These are phyloP conservation scores for Epizoanthus rinbou DNA, from an alignment of 92 coral and sea anemone species.

Conservation along the genomic window DNA sequence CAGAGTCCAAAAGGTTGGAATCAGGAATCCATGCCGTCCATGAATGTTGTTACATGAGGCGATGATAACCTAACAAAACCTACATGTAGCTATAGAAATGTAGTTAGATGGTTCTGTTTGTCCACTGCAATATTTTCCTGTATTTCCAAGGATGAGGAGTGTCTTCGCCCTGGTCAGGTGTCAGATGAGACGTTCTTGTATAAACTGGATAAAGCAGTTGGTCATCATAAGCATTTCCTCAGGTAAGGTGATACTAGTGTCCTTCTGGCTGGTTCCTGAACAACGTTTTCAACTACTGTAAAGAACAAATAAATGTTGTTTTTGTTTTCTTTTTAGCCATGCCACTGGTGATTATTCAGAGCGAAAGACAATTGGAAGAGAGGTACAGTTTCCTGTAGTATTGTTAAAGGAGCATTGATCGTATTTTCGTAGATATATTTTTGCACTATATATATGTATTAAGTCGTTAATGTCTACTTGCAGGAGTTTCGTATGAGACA, in stretches of 20 bases:
- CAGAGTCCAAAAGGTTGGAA: too few relatives aligned
- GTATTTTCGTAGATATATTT: background rate
- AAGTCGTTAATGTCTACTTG: background rate
- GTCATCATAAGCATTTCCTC: slow-evolving; percentile 90
- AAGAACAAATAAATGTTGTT: background rate
- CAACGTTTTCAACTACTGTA: background rate
- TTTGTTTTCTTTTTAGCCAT: slow-evolving; percentile 66
- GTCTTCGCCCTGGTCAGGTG: slow-evolving; percentile 93
- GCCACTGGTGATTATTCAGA: slow-evolving; percentile 95
- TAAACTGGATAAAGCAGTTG: slow-evolving; percentile 84
- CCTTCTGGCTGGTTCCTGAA: background rate
- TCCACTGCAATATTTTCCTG: background rate
- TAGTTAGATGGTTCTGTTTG: background rate
- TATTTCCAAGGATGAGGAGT: slow-evolving; percentile 86
- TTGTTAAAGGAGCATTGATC: background rate
- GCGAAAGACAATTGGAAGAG: slow-evolving; percentile 90
- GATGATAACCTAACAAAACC: too few relatives aligned
- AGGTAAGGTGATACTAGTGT: slow-evolving; percentile 56
- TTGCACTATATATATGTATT: background rate
- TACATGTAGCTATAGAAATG: too few relatives aligned
- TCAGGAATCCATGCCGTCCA: too few relatives aligned
- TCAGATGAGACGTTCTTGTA: slow-evolving; percentile 90
- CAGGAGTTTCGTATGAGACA: slow-evolving; percentile 96
- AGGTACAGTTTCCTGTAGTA: slow-evolving; percentile 56
- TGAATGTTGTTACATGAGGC: too few relatives aligned